Evolutionary conservation across 2,797 vertebrate species (phyloP).

Genomic region (Chloroceryle amazona): DNA sequence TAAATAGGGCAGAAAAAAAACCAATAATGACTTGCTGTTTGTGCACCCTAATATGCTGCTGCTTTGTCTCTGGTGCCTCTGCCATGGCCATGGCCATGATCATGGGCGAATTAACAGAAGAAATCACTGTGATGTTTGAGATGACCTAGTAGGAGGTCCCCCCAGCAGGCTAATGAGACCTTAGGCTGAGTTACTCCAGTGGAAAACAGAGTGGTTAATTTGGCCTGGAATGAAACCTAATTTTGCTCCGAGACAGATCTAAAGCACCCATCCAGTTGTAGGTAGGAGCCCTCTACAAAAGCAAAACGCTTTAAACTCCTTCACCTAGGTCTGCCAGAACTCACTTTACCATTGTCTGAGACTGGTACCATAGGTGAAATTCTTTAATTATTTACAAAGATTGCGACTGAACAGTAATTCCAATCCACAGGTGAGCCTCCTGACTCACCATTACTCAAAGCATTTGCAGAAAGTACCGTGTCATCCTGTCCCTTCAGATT

Average conservation of each 20-base stretch:
- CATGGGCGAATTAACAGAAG: not conserved
- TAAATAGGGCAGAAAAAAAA: not conserved
- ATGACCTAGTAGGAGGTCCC: not conserved
- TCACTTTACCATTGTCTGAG: not conserved
- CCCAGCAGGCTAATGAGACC: not conserved
- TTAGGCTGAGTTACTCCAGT: not conserved
- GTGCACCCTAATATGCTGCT: not conserved
- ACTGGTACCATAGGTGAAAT: not conserved
- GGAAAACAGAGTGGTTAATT: not conserved
- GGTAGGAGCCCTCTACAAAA: not conserved
- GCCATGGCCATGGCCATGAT: not conserved
- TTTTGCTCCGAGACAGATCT: not conserved
- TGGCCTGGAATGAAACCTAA: not conserved
- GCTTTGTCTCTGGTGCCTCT: not conserved
- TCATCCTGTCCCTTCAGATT: not conserved
- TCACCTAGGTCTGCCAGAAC: not conserved
- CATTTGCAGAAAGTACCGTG: not conserved
- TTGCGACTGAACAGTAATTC: not conserved
- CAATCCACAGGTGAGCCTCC: not conserved
- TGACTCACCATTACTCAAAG: not conserved
- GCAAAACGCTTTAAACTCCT: not conserved
- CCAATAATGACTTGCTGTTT: not conserved
- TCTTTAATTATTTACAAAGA: not conserved
- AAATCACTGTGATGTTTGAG: not conserved
- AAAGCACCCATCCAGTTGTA: not conserved